A percentile compares a stretch with the other conserved stretches of the same genome.
These are phyloP conservation scores for Epinotia demarniana DNA, from an alignment of 2,888 invertebrate genomes.

Conservation along the genomic window DNA sequence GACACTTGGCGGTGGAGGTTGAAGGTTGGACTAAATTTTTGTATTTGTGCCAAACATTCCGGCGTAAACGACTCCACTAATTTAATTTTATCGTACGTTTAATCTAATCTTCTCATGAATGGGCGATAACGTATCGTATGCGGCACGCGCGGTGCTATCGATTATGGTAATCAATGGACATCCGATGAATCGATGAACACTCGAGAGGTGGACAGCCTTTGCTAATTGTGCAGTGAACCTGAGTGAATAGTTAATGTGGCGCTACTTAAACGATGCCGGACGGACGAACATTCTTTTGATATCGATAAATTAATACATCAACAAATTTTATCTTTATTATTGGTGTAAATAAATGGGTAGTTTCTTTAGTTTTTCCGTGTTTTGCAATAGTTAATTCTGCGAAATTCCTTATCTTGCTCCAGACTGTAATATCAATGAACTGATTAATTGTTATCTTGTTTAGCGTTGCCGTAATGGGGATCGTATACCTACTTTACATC, in stretches of 20 bases:
- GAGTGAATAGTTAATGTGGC: conserved; percentile 78
- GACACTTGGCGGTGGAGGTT: neutral
- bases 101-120: conserved; percentile 41
- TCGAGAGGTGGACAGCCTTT: conserved; percentile 84
- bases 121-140: conserved; percentile 69
- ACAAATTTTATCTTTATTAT: conserved; percentile 36
- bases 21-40: neutral
- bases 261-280: conserved; percentile 70
- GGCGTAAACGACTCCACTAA: neutral
- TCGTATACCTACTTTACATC: neutral
- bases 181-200: conserved; percentile 83
- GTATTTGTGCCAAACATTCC: neutral
- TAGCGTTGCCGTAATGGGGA: neutral
- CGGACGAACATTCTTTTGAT: conserved; percentile 62
- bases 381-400: neutral
- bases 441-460: conserved; percentile 12
- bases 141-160: conserved; percentile 80
- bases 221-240: conserved; percentile 83
- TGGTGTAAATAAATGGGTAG: neutral
- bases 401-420: neutral
- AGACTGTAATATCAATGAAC: neutral
- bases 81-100: conserved; percentile 8
- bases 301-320: conserved; percentile 48
- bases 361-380: neutral
- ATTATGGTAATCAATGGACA: conserved; percentile 83